These are phyloP conservation scores for Ostrea denselamellosa DNA, from an alignment of 1,140 invertebrate species.

Conservation along the genomic window DNA sequence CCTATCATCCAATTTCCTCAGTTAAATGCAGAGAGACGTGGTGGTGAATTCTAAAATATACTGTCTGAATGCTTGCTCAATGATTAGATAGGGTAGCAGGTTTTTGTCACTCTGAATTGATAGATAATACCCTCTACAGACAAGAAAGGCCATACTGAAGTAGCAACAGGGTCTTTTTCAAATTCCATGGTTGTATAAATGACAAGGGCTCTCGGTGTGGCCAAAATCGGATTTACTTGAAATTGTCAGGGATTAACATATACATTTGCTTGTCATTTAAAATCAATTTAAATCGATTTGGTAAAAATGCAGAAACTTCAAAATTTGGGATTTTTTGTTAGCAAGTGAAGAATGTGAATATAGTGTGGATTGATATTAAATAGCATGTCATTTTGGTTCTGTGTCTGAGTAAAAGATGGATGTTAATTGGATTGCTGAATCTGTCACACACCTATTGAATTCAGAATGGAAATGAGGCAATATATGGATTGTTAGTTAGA, in stretches of 20 bases:
- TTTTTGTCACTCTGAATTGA: constrained; percentile 4
- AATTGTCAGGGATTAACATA: not conserved
- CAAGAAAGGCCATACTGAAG: not conserved
- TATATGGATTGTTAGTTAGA: not conserved
- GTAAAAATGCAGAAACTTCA: not conserved
- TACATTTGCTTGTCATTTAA: not conserved
- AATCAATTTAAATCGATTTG: not conserved
- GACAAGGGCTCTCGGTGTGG: not conserved
- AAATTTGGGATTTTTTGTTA: not conserved
- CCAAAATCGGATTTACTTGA: not conserved
- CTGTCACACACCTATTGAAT: not conserved
- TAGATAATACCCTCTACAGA: constrained; percentile 37
- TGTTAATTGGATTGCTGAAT: not conserved
- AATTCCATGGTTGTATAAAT: constrained; percentile 10
- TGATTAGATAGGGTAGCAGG: constrained; percentile 14
- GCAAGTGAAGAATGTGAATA: not conserved
- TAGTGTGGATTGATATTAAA: not conserved
- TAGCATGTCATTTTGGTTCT: not conserved
- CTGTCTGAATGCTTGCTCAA: constrained; percentile 24
- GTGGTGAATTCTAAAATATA: constrained; percentile 27
- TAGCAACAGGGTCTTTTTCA: not conserved
- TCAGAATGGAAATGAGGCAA: not conserved
- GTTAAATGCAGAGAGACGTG: constrained; percentile 7
- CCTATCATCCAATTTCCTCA: constrained; percentile 12
- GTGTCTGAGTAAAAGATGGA: not conserved